phyloP scores from a whole-genome alignment of 2,888 invertebrate species.

The Lasioglossum lativentre region DNA sequence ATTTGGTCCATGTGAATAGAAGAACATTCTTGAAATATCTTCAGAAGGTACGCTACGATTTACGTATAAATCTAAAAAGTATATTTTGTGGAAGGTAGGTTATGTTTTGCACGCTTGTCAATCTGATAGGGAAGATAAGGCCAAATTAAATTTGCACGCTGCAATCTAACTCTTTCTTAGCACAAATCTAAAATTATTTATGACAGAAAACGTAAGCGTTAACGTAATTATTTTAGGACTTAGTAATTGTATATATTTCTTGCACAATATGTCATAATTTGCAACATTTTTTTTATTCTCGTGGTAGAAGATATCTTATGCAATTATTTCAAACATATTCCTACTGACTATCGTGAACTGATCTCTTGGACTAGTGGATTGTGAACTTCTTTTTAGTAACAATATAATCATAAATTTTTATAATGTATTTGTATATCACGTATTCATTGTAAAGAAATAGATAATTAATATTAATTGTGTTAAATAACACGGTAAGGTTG shows the following conservation, averaged over 20 bases:
- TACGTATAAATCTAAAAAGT: not conserved
- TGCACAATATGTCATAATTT: not conserved
- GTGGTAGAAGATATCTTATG: not conserved
- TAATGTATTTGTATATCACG: not conserved
- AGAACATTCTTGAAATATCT: not conserved
- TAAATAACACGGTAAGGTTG: too few relatives aligned
- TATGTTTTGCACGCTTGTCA: conserved; percentile 40
- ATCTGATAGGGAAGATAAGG: not conserved
- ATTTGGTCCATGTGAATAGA: not conserved
- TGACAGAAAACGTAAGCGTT: not conserved
- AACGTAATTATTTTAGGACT: not conserved
- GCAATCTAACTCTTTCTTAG: not conserved
- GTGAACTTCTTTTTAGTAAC: not conserved
- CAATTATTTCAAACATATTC: not conserved
- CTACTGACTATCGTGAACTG: not conserved
- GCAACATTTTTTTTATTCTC: not conserved
- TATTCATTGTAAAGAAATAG: not conserved
- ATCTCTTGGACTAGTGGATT: not conserved
- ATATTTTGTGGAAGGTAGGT: conserved; percentile 21
- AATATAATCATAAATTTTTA: not conserved
- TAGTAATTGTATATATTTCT: not conserved
- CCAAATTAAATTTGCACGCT: not conserved
- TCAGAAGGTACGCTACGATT: conserved; percentile 29
- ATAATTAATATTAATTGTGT: too few relatives aligned
- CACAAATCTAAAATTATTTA: not conserved